A percentile compares a stretch with the other conserved stretches of the same genome.
phyloP scores from a whole-genome alignment of 2,888 invertebrate genomes.

The Tanypteryx hageni region DNA sequence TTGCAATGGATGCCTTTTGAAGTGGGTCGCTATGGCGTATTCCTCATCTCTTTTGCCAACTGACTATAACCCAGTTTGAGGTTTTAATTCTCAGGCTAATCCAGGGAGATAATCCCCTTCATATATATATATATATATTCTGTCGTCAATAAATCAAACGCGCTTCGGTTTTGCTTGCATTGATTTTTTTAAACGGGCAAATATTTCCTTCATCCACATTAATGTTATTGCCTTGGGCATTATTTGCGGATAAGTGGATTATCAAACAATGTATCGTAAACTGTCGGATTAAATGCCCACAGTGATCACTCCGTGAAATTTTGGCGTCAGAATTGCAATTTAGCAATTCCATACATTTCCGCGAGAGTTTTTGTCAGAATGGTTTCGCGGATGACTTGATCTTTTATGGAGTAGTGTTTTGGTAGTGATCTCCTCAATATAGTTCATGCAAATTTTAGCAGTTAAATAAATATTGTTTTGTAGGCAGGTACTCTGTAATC shows the following conservation, averaged over 20 bases:
- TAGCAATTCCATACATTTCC: not conserved
- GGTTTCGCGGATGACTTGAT: too few relatives aligned
- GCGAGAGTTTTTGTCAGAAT: too few relatives aligned
- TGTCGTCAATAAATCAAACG: conserved; percentile 14
- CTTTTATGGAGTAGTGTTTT: too few relatives aligned
- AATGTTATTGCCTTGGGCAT: not conserved
- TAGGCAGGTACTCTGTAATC: too few relatives aligned
- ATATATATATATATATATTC: not conserved
- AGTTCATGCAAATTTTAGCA: too few relatives aligned
- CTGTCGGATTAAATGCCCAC: not conserved
- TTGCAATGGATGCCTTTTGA: not conserved
- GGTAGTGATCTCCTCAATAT: too few relatives aligned
- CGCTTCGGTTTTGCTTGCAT: not conserved
- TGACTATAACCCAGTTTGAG: not conserved
- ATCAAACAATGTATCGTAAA: not conserved
- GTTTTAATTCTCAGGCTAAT: not conserved
- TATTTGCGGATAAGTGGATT: not conserved
- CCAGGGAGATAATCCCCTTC: not conserved
- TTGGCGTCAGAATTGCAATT: not conserved
- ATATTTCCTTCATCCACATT: not conserved
- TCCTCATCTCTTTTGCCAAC: conserved; percentile 22
- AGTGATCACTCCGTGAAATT: not conserved
- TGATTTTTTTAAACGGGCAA: not conserved
- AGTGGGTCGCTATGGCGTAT: not conserved
- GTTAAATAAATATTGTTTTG: too few relatives aligned